Base-by-base conservation (phyloP, 23 tunicate genomes). In the Ciona savignyi region DNA sequence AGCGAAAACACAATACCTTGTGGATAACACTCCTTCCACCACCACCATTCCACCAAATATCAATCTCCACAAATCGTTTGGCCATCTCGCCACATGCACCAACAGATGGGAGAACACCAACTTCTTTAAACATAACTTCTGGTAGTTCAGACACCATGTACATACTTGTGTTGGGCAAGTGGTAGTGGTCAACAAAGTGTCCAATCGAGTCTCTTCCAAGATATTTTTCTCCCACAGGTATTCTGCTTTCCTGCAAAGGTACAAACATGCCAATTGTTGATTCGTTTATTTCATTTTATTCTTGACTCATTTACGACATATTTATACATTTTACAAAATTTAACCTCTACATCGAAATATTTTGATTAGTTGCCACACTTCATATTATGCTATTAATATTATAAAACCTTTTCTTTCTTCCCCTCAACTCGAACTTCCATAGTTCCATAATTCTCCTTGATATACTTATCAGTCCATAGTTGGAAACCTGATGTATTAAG, bases 31-130 rank as follows among this genome's bases (percentile, higher is more conserved):
- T 88, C 27, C 31, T 51, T 33, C 86, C 76, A 9, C 76, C 87
- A 9, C 96, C 96, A 20, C 96, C 84, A 73, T 86, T 88, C 96
- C 96, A 88, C 96, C 96, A 88, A 25, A 88, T 67, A 62, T 88
- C 87, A 26, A 88, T 76, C 67, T 88, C 96, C 19, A 88, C 96
- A 61, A 88, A 73, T 68, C 78, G 60, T 62, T 56, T 81, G 1
- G 25, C 62, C 96, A 88, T 81, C 48, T 82, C 79, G 2, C 96
- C 96, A 62, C 96, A 88, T 15, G 87, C 87, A 0, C 96, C 96
- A 19, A 88, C 35, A 20, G 96, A 88, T 23, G 96, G 96, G 25
- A 88, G 15, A 0, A 88, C 96, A 25, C 74, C 84, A 51, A 77
- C 83, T 23, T 82, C 96, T 61, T 62, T 32, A 61, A 74, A 82